A percentile compares a stretch with the other conserved stretches of the same genome.
Evolutionary conservation across 2,113 vertebrate genomes (phyloP).

Genomic region (Sceloporus undulatus): DNA sequence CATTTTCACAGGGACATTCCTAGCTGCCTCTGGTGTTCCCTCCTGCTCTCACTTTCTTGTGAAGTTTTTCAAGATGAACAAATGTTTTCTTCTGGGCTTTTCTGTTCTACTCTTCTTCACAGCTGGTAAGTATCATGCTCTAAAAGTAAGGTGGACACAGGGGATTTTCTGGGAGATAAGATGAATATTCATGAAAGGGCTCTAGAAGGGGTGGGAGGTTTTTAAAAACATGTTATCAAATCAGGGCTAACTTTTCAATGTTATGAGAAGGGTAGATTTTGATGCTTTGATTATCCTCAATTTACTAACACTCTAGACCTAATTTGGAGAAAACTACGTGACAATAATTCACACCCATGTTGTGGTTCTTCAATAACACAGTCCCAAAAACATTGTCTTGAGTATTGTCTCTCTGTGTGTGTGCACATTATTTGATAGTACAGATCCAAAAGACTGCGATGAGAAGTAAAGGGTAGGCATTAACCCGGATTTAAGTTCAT

Average conservation of each 20-base stretch:
- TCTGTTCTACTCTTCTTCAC: constrained; percentile 27
- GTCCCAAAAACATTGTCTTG: background rate
- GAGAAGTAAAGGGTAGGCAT: background rate
- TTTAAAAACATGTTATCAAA: no score
- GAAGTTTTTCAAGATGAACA: constrained; percentile 21
- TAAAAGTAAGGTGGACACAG: background rate
- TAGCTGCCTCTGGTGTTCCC: background rate
- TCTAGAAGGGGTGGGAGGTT: background rate
- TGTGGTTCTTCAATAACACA: no score
- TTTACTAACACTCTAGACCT: background rate
- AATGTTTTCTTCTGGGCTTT: constrained; percentile 17
- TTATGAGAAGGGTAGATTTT: background rate
- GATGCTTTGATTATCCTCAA: background rate
- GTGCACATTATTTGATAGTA: no score
- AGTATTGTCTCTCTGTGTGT: background rate
- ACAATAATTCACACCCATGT: no score
- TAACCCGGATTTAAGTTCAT: background rate
- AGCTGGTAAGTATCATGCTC: constrained; percentile 21
- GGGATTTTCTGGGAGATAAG: no score
- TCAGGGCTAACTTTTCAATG: background rate
- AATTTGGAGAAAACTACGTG: background rate
- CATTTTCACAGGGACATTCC: background rate
- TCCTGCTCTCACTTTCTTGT: background rate
- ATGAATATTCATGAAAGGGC: background rate
- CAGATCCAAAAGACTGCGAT: background rate